Base-by-base conservation (phyloP, 2,113 vertebrate genomes). In the Lasiurus borealis region DNA sequence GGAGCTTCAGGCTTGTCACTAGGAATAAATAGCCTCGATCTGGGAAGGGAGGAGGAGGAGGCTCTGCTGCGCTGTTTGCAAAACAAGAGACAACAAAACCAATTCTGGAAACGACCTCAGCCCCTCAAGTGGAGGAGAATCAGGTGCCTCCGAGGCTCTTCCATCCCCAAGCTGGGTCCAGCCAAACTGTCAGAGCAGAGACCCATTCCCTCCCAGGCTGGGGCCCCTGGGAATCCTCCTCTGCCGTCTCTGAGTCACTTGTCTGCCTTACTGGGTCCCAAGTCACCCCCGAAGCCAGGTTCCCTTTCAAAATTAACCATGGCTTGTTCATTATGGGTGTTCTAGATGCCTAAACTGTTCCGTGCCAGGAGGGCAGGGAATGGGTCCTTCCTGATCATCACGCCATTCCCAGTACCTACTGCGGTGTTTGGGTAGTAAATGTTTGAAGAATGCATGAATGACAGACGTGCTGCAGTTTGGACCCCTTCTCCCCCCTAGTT, bases 1-100 rank as follows among this genome's bases (percentile, higher is more conserved):
- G 94, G 90, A 95, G 93, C 90, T 78, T 95, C 82, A 93, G 93
- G 93, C 96, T 97, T 96, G 96, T 97, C 97, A 97, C 97, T 95
- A 93, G 94, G 92, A 96, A 97, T 97, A 97, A 97, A 97, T 97
- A 97, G 96, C 94, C 40, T 92, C 1, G 0, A 82, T 91, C 66
- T 95, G 89, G 80, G 80, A 68, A 59, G 73, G 64, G 48, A 54
- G 72, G 66, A 50, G 21, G 57, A 90, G 87, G 82, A 77, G 83
- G 62, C 54, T 88, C 69, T 75, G 68, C 88, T 34, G 34, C n/a
- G 31, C 78, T 88, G 90, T 96, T 95, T 94, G 96, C 83, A 96
- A 97, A 97, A 97, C 93, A 96, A 88, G 96, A 83, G 81, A 92
- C 95, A 92, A 95, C 97, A 95, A 95, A 96, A 95, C 85, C 71